Conservation (phyloP, 1,140 invertebrate genomes). For the Chionoecetes opilio region DNA sequence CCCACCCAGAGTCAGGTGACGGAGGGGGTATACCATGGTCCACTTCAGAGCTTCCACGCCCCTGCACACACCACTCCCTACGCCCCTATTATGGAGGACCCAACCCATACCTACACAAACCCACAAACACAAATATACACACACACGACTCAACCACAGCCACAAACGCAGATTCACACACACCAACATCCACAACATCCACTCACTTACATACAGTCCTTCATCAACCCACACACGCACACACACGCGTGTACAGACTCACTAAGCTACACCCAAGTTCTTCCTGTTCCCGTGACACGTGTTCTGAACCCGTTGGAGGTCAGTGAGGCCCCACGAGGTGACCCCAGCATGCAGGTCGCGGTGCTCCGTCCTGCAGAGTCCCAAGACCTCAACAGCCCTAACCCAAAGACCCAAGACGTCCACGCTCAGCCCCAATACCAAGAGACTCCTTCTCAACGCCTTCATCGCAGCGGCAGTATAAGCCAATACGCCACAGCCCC, state of each 20-base stretch:
- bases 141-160: not conserved
- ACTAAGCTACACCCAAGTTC: not conserved
- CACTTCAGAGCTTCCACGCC: not conserved
- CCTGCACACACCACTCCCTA: not conserved
- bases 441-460: not conserved
- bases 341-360: not conserved
- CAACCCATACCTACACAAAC: not conserved
- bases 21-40: not conserved
- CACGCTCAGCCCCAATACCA: not conserved
- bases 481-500: not conserved
- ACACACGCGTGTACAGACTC: no score
- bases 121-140: not conserved
- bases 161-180: not conserved
- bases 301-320: not conserved
- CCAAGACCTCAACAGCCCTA: no score
- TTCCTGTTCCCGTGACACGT: not conserved
- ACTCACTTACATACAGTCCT: not conserved
- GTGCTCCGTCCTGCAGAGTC: not conserved
- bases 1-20: not conserved
- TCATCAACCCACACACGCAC: not conserved
- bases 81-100: not conserved
- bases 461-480: slow-evolving; percentile 41
- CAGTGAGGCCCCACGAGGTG: not conserved
- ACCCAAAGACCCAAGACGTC: no score
- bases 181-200: not conserved